These are phyloP conservation scores for Echiichthys vipera DNA, from an alignment of 2,797 vertebrate genomes.

Conservation along the genomic window DNA sequence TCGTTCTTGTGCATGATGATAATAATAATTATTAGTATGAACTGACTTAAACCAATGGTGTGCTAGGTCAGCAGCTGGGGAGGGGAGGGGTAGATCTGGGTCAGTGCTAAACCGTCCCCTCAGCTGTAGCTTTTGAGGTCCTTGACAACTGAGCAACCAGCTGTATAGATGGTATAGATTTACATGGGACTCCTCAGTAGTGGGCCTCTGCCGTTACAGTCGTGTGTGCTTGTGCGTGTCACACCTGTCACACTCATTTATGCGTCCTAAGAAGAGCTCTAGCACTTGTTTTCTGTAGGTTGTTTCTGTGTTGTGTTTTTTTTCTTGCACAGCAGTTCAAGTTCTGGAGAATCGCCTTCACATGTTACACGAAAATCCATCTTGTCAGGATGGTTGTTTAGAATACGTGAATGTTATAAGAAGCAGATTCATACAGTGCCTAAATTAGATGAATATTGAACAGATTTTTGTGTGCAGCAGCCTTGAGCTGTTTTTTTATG, in stretches of 20 bases:
- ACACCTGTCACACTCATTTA: conserved; percentile 72
- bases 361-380: no score
- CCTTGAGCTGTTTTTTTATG: not conserved
- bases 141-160: conserved; percentile 30
- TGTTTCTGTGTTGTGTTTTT: conserved; percentile 23
- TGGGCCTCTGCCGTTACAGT: conserved; percentile 20
- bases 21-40: not conserved
- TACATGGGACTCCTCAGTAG: conserved; percentile 47
- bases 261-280: conserved; percentile 7
- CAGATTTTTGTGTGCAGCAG: conserved; percentile 8
- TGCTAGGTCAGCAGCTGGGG: conserved; percentile 38
- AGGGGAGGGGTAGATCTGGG: conserved; percentile 37
- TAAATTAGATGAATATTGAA: conserved; percentile 1
- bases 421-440: not conserved
- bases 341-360: no score
- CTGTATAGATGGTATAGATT: conserved; percentile 60
- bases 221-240: conserved; percentile 4
- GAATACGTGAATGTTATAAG: not conserved
- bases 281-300: not conserved
- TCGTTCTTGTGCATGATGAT: not conserved
- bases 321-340: no score
- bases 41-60: conserved; percentile 19
- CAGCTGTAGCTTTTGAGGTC: conserved; percentile 25
- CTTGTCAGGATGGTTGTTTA: not conserved
- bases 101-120: conserved; percentile 41